A percentile compares a stretch with the other conserved stretches of the same genome.
phyloP scores from a whole-genome alignment of 2,113 vertebrate genomes.

The Ia io region DNA sequence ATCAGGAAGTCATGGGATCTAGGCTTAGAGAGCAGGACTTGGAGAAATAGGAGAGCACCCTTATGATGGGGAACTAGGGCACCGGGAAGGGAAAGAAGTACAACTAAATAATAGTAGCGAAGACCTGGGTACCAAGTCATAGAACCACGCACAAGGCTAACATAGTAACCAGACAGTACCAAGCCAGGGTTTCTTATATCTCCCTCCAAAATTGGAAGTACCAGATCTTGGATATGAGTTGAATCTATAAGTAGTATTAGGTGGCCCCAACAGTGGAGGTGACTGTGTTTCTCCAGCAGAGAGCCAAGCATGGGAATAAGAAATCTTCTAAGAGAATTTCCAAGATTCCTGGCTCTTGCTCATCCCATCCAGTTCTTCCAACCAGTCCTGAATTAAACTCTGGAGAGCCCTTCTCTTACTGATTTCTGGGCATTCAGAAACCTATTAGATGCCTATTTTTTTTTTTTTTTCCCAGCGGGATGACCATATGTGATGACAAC shows the following conservation, averaged over 20 bases:
- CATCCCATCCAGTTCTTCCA: background rate
- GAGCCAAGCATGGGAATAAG: background rate
- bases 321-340: background rate
- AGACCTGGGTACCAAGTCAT: background rate
- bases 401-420: background rate
- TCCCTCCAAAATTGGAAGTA: background rate
- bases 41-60: background rate
- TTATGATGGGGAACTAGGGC: background rate
- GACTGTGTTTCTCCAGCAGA: background rate
- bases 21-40: background rate
- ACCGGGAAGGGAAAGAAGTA: background rate
- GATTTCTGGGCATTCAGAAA: background rate
- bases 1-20: background rate
- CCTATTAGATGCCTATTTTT: background rate
- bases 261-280: no score
- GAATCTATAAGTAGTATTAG: background rate
- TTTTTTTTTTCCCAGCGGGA: background rate
- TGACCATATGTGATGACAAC: background rate
- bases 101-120: background rate
- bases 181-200: background rate
- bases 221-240: background rate
- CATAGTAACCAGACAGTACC: background rate
- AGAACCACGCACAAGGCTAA: background rate
- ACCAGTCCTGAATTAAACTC: background rate
- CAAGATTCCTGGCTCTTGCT: background rate